Percentiles rank a stretch among this genome's conserved stretches.
These are phyloP conservation scores for Alcis repandata DNA, from an alignment of 2,888 invertebrate genomes.

Conservation along the genomic window DNA sequence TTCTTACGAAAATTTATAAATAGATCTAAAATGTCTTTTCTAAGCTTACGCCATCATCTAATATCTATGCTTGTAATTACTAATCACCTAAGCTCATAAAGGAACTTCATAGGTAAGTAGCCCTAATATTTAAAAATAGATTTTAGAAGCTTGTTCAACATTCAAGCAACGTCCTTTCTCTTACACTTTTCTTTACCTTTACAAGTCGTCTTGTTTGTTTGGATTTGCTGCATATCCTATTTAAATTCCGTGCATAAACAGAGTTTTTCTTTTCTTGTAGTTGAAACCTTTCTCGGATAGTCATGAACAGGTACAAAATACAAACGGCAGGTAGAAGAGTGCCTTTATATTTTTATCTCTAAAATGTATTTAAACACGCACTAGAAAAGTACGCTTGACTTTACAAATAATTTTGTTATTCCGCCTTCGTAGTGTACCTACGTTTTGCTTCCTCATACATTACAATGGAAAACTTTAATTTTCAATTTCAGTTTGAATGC, in stretches of 20 bases:
- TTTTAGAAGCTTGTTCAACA: conserved; percentile 31
- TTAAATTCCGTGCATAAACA: conserved; percentile 47
- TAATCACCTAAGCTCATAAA: conserved; percentile 29
- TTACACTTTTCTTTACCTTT: conserved; percentile 22
- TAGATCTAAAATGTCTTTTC: not conserved
- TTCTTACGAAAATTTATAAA: not conserved
- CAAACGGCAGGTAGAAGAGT: conserved; percentile 71
- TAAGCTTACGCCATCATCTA: conserved; percentile 1
- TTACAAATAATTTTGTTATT: conserved; percentile 45
- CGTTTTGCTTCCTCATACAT: conserved; percentile 60
- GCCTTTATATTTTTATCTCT: conserved; percentile 59
- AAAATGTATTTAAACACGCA: conserved; percentile 63
- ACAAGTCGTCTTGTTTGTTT: conserved; percentile 17
- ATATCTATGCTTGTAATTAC: conserved; percentile 24
- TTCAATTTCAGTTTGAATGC: conserved; percentile 29
- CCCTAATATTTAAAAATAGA: conserved; percentile 21
- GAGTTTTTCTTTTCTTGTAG: conserved; percentile 79
- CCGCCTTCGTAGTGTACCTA: conserved; percentile 46
- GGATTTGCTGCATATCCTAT: conserved; percentile 26
- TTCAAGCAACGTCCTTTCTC: conserved; percentile 22
- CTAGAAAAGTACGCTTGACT: conserved; percentile 58
- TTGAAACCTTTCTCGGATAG: conserved; percentile 86
- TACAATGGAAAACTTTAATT: conserved; percentile 18
- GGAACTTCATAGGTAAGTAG: conserved; percentile 41
- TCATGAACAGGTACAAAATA: conserved; percentile 83